Conservation (phyloP, 2,888 invertebrate species). For the Molorchus minor region DNA sequence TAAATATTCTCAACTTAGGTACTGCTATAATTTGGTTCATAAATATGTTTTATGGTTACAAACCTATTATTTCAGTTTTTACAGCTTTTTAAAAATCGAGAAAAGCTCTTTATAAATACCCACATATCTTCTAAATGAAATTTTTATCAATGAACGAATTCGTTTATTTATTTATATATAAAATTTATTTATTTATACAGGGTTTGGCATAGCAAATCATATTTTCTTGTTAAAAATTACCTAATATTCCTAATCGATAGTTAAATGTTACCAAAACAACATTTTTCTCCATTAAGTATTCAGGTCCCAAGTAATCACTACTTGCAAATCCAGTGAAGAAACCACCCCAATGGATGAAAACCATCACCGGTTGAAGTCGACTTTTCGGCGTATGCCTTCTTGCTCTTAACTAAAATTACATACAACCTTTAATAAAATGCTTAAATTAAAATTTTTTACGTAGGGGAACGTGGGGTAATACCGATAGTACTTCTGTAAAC, state of each 20-base stretch:
- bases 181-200: no score
- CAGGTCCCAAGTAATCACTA: constrained; percentile 62
- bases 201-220: neutral
- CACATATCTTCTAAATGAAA: no score
- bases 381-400: constrained; percentile 3
- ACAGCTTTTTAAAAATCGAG: no score
- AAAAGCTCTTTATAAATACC: no score
- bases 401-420: constrained; percentile 24
- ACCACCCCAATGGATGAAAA: constrained; percentile 66
- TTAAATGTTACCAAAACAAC: constrained; percentile 64
- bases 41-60: no score
- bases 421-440: neutral
- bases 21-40: no score
- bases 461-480: no score
- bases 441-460: neutral
- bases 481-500: no score
- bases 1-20: no score
- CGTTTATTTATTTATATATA: no score
- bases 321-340: constrained; percentile 64
- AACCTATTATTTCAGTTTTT: no score
- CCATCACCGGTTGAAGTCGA: constrained; percentile 61
- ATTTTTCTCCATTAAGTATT: constrained; percentile 65
- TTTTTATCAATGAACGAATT: no score
- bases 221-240: constrained; percentile 35
- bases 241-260: constrained; percentile 59